Conservation (phyloP, 2,797 vertebrate species). For the Ctenochaetus hawaiiensis region DNA sequence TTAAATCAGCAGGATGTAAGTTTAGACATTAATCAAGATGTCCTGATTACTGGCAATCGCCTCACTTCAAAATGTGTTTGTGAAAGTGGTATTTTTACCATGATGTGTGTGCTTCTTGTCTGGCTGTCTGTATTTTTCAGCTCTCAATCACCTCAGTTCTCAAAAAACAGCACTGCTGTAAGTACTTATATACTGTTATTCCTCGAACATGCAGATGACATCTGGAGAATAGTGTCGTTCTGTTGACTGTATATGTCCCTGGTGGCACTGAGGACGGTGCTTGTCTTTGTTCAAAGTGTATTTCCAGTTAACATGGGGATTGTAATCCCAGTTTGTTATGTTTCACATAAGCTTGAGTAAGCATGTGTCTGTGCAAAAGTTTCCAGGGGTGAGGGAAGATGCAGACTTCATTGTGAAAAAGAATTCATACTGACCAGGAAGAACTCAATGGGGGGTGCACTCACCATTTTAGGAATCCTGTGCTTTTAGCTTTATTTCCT, state of each 20-base stretch:
- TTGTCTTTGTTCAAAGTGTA: conserved; percentile 40
- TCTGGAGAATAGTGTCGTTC: conserved; percentile 36
- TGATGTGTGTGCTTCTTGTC: not conserved
- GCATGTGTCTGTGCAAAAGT: conserved; percentile 2
- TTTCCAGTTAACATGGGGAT: conserved; percentile 53
- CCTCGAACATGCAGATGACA: conserved; percentile 43
- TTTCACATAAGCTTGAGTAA: conserved; percentile 34
- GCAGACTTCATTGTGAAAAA: conserved; percentile 17
- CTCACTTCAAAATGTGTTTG: not conserved
- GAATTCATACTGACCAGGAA: conserved; percentile 16
- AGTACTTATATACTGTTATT: conserved; percentile 43
- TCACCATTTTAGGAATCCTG: conserved; percentile 49
- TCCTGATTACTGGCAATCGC: conserved; percentile 41
- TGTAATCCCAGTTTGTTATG: conserved; percentile 50
- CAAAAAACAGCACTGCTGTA: conserved; percentile 40
- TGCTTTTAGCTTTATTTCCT: conserved; percentile 65
- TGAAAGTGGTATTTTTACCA: conserved; percentile 14
- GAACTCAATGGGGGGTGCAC: conserved; percentile 28
- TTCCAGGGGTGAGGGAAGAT: not conserved
- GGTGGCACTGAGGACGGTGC: conserved; percentile 27
- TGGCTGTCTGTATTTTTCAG: not conserved
- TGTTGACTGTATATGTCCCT: conserved; percentile 59
- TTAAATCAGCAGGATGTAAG: conserved; percentile 54
- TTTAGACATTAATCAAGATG: conserved; percentile 60
- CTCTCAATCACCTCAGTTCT: conserved; percentile 26